Evolutionary conservation across 2,113 vertebrate species (phyloP), one percentile per base, ranked within the genome.

Genomic region (Takifugu flavidus): DNA sequence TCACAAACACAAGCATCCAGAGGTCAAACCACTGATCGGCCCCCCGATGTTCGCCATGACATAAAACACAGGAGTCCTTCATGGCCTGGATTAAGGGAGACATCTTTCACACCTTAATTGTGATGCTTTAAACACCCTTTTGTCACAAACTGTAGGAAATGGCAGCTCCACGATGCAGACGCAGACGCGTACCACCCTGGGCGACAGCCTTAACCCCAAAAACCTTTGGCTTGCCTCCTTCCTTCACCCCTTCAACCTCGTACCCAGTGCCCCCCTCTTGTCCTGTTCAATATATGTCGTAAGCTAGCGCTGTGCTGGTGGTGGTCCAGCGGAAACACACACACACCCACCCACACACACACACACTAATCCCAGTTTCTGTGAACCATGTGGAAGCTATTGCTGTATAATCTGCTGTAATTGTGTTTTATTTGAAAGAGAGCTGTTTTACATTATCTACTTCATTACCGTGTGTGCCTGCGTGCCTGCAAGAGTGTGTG

Each of bases 361-460:
- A 63, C 67, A 70, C 65, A 84, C 82, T 80, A 83, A 79, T 78
- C 74, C 72, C 54, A 75, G 78, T 78, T 80, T 88, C 76, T 83
- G 78, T 80, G 72, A 84, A 68, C 76, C 86, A 88, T 85, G 82
- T 88, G 86, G 86, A 88, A 86, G 75, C 77, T 64, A 88, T 88
- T 86, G 77, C 70, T 58, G 61, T 80, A 70, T 86, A 88, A 85
- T 88, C 78, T 86, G 74, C 77, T 50, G 71, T 82, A 88, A 88
- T 86, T 88, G 82, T 85, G 77, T 82, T 75, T 77, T 70, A 82
- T 82, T 84, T 82, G 53, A 78, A 65, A 62, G 49, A 70, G 65
- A 83, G 68, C 82, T 82, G 86, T 70, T 77, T 70, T 62, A 56
- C 80, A 88, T 88, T 82, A 82, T 72, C 74, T 66, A 54, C 78